Percentiles rank a stretch among this genome's conserved stretches.
Evolutionary conservation across 1,140 invertebrate genomes (phyloP).

Genomic region (Drosophila pallidifrons): DNA sequence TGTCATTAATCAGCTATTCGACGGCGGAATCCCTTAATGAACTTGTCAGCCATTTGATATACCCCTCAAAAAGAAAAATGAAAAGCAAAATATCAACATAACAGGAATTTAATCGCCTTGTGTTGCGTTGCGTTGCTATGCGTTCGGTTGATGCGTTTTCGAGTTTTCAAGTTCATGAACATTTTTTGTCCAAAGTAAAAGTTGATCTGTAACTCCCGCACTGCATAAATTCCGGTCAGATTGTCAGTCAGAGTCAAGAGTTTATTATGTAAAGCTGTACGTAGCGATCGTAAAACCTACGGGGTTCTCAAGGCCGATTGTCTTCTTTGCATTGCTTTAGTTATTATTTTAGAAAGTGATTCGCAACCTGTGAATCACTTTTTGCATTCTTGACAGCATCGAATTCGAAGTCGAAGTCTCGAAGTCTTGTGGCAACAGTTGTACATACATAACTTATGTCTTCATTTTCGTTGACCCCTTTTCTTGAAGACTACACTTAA

Average conservation of each 20-base stretch:
- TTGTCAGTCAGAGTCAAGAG: conserved; percentile 18
- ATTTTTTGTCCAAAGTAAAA: conserved; percentile 63
- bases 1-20: background rate
- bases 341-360: conserved; percentile 69
- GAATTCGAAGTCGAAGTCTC: too few species aligned
- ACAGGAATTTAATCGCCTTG: background rate
- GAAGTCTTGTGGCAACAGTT: too few species aligned
- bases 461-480: conserved; percentile 13
- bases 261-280: conserved; percentile 71
- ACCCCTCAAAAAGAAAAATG: too few species aligned
- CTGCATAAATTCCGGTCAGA: background rate
- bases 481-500: conserved; percentile 19
- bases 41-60: background rate
- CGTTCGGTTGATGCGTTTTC: background rate
- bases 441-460: too few species aligned
- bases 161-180: conserved; percentile 22
- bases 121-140: background rate
- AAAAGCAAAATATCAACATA: background rate
- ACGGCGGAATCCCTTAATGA: background rate
- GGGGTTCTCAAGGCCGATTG: conserved; percentile 61
- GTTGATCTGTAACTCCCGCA: conserved; percentile 61
- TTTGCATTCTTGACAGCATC: conserved; percentile 35
- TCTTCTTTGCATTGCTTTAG: conserved; percentile 6
- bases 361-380: conserved; percentile 33
- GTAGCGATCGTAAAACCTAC: conserved; percentile 43